These are phyloP conservation scores for Hydropotes inermis DNA, from an alignment of 2,113 vertebrate species.

Conservation along the genomic window DNA sequence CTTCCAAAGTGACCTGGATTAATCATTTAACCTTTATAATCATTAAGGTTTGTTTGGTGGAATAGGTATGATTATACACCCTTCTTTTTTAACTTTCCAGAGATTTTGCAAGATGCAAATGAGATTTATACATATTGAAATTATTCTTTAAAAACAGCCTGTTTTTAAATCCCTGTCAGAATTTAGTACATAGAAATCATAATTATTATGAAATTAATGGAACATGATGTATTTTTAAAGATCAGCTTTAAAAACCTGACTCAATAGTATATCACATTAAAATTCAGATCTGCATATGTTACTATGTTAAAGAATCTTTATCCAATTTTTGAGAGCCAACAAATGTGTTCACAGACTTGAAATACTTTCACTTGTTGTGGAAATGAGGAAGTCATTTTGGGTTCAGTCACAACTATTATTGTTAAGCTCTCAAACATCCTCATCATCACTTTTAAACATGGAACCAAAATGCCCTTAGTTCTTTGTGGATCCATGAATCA, in stretches of 20 bases:
- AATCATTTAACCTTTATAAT: background rate
- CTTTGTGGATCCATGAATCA: background rate
- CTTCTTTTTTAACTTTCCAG: background rate
- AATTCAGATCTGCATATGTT: background rate
- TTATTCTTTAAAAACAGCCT: background rate
- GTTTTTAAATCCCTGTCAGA: background rate
- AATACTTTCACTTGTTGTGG: background rate
- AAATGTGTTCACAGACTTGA: background rate
- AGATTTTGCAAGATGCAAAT: background rate
- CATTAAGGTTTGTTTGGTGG: background rate
- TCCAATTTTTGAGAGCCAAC: background rate
- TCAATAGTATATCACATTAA: background rate
- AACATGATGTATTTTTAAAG: background rate
- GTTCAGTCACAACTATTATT: background rate
- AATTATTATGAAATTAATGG: conserved; percentile 17
- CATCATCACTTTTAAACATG: background rate
- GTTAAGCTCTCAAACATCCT: background rate
- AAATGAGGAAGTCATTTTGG: background rate
- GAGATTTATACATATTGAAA: background rate
- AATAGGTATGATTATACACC: background rate
- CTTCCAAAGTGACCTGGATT: background rate
- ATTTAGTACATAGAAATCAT: background rate
- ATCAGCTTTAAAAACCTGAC: background rate
- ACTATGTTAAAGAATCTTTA: background rate
- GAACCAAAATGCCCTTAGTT: background rate